phyloP scores from a whole-genome alignment of 2,888 invertebrate species.

The Autographa pulchrina region DNA sequence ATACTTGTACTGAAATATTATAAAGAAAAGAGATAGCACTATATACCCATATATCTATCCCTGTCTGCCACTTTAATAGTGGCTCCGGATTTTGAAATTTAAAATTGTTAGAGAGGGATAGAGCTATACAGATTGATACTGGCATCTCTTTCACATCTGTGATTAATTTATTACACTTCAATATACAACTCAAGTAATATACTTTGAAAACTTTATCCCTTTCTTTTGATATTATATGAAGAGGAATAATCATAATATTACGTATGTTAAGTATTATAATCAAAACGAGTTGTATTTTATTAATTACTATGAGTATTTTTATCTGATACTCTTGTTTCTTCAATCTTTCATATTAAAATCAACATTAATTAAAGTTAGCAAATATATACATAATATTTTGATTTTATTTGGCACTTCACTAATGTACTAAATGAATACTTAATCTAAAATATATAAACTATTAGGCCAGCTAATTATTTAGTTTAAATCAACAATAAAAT shows the following conservation, averaged over 20 bases:
- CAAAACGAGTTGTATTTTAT: neutral
- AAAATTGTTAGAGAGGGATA: neutral
- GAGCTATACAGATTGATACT: neutral
- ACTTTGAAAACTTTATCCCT: neutral
- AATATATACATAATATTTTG: neutral
- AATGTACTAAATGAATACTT: neutral
- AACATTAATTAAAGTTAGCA: neutral
- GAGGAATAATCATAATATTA: constrained; percentile 1
- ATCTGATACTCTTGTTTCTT: neutral
- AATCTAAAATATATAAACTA: constrained; percentile 30
- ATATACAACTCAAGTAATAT: neutral
- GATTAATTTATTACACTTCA: neutral
- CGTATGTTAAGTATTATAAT: neutral
- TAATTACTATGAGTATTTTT: neutral
- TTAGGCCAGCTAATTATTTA: constrained; percentile 51
- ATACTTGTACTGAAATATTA: neutral
- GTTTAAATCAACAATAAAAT: constrained; percentile 15
- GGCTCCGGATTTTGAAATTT: neutral
- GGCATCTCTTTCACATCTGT: neutral
- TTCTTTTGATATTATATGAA: neutral
- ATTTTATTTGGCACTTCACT: constrained; percentile 6
- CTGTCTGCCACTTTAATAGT: neutral
- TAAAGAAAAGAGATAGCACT: neutral
- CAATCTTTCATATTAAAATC: too few species aligned
- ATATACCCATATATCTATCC: neutral